Conservation (phyloP, 2,888 invertebrate genomes). For the Synergus laeviventris region DNA sequence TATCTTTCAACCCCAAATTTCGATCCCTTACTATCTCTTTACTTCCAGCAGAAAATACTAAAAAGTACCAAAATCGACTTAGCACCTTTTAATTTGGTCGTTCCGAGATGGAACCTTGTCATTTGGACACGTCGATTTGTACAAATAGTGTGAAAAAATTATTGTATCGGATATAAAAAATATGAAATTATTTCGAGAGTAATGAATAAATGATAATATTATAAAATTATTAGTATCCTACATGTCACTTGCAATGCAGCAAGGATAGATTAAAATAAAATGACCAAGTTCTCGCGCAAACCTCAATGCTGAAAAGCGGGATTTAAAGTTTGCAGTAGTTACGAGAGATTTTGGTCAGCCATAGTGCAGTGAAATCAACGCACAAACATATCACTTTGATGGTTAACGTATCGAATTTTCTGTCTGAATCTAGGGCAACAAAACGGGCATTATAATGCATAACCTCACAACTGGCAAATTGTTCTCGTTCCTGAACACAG, state of each 20-base stretch:
- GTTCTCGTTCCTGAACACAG: slow-evolving; percentile 1
- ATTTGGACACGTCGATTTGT: too few relatives aligned
- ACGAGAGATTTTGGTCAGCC: not conserved
- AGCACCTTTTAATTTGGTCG: too few relatives aligned
- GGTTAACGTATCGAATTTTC: not conserved
- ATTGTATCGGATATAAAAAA: too few relatives aligned
- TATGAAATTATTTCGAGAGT: too few relatives aligned
- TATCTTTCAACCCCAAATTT: too few relatives aligned
- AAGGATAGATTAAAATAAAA: not conserved
- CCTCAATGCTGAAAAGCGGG: not conserved
- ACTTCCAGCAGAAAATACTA: too few relatives aligned
- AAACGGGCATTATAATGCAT: slow-evolving; percentile 29
- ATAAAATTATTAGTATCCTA: not conserved
- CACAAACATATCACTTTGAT: not conserved
- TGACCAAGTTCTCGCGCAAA: not conserved
- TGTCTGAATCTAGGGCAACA: slow-evolving; percentile 10
- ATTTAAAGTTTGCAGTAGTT: slow-evolving; percentile 3
- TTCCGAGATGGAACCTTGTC: too few relatives aligned
- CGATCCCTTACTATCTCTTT: too few relatives aligned
- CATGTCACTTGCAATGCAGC: not conserved
- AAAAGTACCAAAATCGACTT: too few relatives aligned
- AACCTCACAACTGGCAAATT: not conserved
- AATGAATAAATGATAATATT: not conserved
- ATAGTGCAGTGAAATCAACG: not conserved
- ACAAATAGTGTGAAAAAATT: too few relatives aligned